Percentiles rank a stretch among this genome's conserved stretches.
phyloP scores from a whole-genome alignment of 2,113 vertebrate species.

The Puma concolor region DNA sequence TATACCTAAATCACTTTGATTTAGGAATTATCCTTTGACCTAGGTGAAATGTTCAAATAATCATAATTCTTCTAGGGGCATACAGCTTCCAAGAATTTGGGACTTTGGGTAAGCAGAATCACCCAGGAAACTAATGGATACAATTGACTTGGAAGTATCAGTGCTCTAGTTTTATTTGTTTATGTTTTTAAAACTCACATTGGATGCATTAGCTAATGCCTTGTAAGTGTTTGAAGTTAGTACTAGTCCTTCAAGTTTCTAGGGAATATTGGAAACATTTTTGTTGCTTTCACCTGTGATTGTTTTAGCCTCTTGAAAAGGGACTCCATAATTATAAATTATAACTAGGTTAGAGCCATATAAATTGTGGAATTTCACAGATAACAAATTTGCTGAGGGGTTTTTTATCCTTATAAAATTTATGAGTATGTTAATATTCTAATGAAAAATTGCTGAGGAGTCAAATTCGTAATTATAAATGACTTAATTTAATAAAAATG shows the following conservation, averaged over 20 bases:
- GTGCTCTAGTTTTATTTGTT: not conserved
- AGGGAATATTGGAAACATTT: not conserved
- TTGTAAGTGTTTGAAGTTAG: not conserved
- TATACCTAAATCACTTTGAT: not conserved
- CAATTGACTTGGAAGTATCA: not conserved
- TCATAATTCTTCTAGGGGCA: not conserved
- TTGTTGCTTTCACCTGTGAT: slow-evolving; percentile 6
- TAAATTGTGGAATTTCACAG: not conserved
- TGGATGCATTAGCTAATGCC: not conserved
- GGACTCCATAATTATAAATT: slow-evolving; percentile 43
- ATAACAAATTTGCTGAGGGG: slow-evolving; percentile 22
- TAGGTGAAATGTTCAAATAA: not conserved
- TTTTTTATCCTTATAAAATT: slow-evolving; percentile 38
- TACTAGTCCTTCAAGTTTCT: not conserved
- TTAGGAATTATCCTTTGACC: not conserved
- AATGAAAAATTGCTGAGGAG: slow-evolving; percentile 64
- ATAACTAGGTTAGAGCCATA: not conserved
- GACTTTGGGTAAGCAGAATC: not conserved
- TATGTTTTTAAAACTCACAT: not conserved
- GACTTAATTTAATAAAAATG: slow-evolving; percentile 69
- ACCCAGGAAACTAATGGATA: not conserved
- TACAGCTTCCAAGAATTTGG: not conserved
- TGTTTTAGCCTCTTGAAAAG: slow-evolving; percentile 22
- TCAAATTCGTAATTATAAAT: slow-evolving; percentile 67
- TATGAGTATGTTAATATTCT: slow-evolving; percentile 62